A percentile compares a stretch with the other conserved stretches of the same genome.
These are phyloP conservation scores for Tapera naevia DNA, from an alignment of 2,797 vertebrate species.

Conservation along the genomic window DNA sequence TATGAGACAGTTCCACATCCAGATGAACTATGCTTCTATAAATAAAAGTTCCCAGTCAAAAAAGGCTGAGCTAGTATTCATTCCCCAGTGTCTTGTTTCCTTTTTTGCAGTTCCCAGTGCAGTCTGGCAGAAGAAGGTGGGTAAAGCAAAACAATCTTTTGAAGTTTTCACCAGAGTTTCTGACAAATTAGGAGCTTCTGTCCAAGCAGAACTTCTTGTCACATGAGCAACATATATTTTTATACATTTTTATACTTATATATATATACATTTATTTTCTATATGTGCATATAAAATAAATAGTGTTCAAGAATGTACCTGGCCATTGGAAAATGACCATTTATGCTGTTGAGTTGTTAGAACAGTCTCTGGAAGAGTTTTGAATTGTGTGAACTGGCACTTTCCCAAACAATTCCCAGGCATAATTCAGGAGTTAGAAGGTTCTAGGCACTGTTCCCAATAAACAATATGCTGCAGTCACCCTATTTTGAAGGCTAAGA, in stretches of 20 bases:
- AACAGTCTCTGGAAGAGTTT: neutral
- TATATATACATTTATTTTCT: neutral
- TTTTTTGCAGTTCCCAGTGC: neutral
- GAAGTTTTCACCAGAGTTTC: neutral
- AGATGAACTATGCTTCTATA: neutral
- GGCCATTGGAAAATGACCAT: neutral
- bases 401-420: neutral
- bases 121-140: neutral
- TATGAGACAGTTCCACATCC: neutral
- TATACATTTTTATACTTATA: neutral
- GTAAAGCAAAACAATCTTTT: neutral
- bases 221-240: neutral
- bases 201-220: neutral
- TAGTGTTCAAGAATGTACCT: neutral
- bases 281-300: neutral
- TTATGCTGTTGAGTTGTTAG: neutral
- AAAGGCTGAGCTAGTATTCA: neutral
- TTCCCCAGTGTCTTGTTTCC: neutral
- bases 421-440: slow-evolving; percentile 30
- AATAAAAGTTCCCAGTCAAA: neutral
- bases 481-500: slow-evolving; percentile 5
- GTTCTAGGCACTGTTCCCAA: slow-evolving; percentile 41
- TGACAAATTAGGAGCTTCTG: neutral
- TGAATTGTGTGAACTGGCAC: slow-evolving; percentile 18
- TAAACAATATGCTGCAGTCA: slow-evolving; percentile 19